phyloP scores from a whole-genome alignment of 2,113 vertebrate species.

The Barbus barbus region DNA sequence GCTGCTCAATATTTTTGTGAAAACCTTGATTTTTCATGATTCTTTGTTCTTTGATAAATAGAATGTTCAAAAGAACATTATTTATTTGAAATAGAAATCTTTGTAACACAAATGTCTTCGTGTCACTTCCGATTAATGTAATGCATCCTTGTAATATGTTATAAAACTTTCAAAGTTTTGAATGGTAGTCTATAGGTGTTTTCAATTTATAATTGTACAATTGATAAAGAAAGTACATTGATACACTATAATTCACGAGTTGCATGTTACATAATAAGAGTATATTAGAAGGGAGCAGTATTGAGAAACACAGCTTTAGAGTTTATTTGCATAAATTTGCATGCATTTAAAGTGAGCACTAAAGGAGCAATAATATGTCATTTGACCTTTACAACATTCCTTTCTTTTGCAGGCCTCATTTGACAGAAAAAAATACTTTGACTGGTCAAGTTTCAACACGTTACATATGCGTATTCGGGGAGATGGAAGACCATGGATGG shows the following conservation, averaged over 20 bases:
- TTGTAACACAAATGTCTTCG: background rate
- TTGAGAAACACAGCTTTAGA: background rate
- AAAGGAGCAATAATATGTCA: background rate
- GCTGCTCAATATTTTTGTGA: background rate
- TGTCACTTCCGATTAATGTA: background rate
- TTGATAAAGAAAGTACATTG: background rate
- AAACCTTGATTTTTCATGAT: background rate
- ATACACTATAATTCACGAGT: background rate
- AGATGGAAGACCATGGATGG: constrained; percentile 96
- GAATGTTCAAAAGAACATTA: background rate
- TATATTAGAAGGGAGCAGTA: no score
- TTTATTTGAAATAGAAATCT: background rate
- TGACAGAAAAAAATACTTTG: constrained; percentile 78
- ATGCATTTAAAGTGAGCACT: background rate
- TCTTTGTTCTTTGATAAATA: background rate
- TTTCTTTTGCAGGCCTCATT: constrained; percentile 78
- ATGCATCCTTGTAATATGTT: background rate
- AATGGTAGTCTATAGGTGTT: background rate
- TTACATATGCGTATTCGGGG: constrained; percentile 88
- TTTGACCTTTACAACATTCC: background rate
- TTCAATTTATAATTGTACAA: background rate
- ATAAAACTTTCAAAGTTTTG: background rate
- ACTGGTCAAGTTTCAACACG: constrained; percentile 90
- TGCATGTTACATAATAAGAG: background rate
- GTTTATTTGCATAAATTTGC: background rate